A percentile compares a stretch with the other conserved stretches of the same genome.
Evolutionary conservation across 1,140 invertebrate species (phyloP).

Genomic region (Drosophila gunungcola): DNA sequence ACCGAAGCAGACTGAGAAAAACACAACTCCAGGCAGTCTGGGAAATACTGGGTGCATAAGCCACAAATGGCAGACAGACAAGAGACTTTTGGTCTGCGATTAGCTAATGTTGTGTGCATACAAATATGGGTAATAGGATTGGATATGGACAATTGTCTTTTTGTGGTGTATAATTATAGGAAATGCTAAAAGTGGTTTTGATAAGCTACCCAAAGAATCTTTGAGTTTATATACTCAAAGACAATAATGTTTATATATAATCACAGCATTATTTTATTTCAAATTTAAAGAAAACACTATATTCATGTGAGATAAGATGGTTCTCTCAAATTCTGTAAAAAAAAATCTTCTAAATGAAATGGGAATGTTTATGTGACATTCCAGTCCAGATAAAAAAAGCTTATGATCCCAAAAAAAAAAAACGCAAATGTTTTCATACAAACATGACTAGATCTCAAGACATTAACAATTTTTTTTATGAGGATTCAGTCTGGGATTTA

Average conservation of each 20-base stretch:
- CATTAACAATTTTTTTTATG: conserved; percentile 1
- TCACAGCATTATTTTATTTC: too few species aligned
- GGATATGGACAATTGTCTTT: conserved; percentile 5
- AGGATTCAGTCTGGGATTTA: conserved; percentile 2
- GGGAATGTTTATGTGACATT: not conserved
- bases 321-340: too few species aligned
- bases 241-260: not conserved
- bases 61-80: conserved; percentile 44
- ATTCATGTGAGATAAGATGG: too few species aligned
- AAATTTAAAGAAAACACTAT: too few species aligned
- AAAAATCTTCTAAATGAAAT: too few species aligned
- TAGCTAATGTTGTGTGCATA: conserved; percentile 28
- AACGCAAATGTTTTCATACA: not conserved
- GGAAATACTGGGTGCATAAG: conserved; percentile 19
- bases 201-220: not conserved
- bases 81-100: conserved; percentile 37
- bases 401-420: conserved; percentile 1
- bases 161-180: not conserved
- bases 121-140: conserved; percentile 30
- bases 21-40: conserved; percentile 45
- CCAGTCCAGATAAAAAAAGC: not conserved
- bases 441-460: conserved; percentile 2
- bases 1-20: conserved; percentile 4
- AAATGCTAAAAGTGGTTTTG: not conserved
- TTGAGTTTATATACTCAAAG: not conserved